Evolutionary conservation across 1,140 invertebrate species (phyloP).

Genomic region (Zaprionus ghesquierei): DNA sequence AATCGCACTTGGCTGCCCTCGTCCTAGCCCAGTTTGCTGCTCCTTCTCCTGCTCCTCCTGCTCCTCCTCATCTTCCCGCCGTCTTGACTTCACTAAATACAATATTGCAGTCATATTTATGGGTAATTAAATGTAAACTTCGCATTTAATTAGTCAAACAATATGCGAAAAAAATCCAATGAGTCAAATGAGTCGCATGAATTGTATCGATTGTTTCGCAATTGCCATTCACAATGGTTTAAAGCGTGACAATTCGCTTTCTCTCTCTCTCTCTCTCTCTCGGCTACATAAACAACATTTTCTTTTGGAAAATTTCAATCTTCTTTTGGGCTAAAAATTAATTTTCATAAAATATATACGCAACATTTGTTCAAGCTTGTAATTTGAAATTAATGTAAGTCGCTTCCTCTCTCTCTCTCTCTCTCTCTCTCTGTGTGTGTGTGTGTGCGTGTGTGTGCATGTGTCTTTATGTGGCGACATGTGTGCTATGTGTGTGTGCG

Average conservation of each 20-base stretch:
- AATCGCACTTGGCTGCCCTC: conserved; percentile 36
- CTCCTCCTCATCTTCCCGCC: background rate
- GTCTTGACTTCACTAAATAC: background rate
- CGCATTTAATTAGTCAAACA: conserved; percentile 10
- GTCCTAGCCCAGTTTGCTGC: no score
- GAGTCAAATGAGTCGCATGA: background rate
- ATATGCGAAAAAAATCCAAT: background rate
- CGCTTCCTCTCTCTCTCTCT: no score
- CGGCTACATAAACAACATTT: background rate
- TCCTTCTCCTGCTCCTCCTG: background rate
- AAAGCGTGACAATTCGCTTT: background rate
- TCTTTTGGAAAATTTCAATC: conserved; percentile 11
- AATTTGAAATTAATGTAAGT: conserved; percentile 26
- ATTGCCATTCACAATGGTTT: background rate
- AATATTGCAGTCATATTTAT: conserved; percentile 36
- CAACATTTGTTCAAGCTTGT: conserved; percentile 19
- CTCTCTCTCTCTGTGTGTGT: no score
- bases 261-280: background rate
- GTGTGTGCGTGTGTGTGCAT: conserved; percentile 6
- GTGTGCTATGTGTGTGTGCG: background rate
- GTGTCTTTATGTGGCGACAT: conserved; percentile 5
- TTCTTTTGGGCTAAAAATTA: conserved; percentile 21
- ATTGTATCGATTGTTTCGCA: background rate
- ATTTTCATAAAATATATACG: conserved; percentile 19
- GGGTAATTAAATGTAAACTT: conserved; percentile 22